Conservation (phyloP, 2,797 vertebrate genomes). For the Rhodeus uyekii region DNA sequence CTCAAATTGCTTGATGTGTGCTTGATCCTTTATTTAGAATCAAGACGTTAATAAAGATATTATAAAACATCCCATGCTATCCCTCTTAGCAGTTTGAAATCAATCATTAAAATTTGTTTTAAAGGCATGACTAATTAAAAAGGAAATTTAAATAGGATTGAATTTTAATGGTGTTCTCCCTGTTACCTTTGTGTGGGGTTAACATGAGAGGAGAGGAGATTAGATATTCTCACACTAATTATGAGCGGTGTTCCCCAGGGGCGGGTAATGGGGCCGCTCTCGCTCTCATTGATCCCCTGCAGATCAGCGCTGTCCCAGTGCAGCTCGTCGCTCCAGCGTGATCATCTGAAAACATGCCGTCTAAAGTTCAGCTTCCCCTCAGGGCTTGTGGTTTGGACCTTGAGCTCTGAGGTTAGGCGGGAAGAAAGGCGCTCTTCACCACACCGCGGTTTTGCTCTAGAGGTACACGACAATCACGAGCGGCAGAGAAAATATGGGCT, state of each 20-base stretch:
- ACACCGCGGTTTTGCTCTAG: constrained; percentile 66
- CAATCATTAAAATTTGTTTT: constrained; percentile 85
- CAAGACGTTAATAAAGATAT: constrained; percentile 78
- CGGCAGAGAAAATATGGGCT: background rate
- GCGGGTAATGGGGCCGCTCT: constrained; percentile 68
- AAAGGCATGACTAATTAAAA: constrained; percentile 86
- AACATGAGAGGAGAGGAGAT: constrained; percentile 84
- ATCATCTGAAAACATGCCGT: constrained; percentile 45
- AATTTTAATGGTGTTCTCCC: constrained; percentile 80
- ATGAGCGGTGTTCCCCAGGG: constrained; percentile 76
- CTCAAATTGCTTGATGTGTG: constrained; percentile 72
- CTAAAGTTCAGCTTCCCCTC: constrained; percentile 58
- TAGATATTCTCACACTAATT: constrained; percentile 86
- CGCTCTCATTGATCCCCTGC: constrained; percentile 50
- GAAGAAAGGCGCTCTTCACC: constrained; percentile 63
- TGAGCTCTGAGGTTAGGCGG: constrained; percentile 78
- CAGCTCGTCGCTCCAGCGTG: constrained; percentile 58
- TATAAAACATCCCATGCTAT: constrained; percentile 59
- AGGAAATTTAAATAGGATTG: constrained; percentile 82
- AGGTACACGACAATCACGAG: background rate
- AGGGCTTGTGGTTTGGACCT: constrained; percentile 65
- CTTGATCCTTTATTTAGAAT: constrained; percentile 81
- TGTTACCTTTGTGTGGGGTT: constrained; percentile 83
- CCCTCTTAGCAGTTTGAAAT: constrained; percentile 78
- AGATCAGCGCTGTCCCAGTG: constrained; percentile 46